Base-by-base conservation (phyloP, 2,113 vertebrate species). In the Aspiorhynchus laticeps region DNA sequence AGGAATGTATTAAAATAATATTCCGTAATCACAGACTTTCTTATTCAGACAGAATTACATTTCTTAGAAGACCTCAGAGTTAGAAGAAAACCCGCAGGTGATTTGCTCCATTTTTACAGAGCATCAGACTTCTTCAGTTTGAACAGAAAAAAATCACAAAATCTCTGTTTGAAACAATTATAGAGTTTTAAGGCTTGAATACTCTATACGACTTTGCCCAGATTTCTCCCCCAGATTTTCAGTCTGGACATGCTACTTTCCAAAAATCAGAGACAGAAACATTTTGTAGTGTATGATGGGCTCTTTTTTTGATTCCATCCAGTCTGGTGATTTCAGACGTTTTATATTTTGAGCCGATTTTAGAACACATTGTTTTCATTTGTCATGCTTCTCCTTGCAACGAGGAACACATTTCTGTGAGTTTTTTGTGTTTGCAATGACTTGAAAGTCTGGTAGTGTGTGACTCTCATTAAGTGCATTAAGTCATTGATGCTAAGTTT, bases 61-160 rank as follows among this genome's bases (percentile, higher is more conserved):
- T 78, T 79, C 48, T 56, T 48, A 56, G 48, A 33, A 26, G 76
- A 56, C 17, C 48, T 4, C 5, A 80, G 51, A 80, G 78, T 80
- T 59, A 61, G 53, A 61, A 2, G 33, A 80, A 41, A 80, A 61
- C 33, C 53, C 61, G 31, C 21, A 38, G 21, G 31, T 61, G 7
- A 38, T 43, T 74, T 74, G 36, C 71, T 41, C 1, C 9, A 41
- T 73, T n/a, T 79, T 56, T 56, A 53, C 48, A 56, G 17, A 14
- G 43, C 15, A 2, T 17, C 48, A 12, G 76, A 79, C 33, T 19
- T 38, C 33, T 79, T 79, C 19, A 31, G 12, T 56, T 78, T 2
- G 10, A 5, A 56, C 43, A 28, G 46, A 51, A 56, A 36, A 36
- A 78, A 36, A 33, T 78, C 46, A 56, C 28, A 78, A 53, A 79